Evolutionary conservation across 2,888 invertebrate genomes (phyloP), one percentile per base, ranked within the genome.

Genomic region (Drosophila pseudotalamancana): DNA sequence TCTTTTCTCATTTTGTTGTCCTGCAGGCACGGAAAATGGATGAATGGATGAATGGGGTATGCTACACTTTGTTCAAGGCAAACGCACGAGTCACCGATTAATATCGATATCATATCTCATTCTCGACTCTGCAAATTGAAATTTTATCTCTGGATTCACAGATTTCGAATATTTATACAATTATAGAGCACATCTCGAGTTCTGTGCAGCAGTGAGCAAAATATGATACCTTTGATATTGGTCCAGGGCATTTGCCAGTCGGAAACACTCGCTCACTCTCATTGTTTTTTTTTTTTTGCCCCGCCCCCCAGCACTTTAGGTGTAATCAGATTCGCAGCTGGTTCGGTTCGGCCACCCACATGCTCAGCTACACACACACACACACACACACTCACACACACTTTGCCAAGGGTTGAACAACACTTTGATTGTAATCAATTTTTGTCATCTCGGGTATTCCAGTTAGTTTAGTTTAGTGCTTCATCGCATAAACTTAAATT

Each of bases 261-360:
- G 25, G 1, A 1, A 5, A 25, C 14, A 23, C 16, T 25, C 16
- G 14, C n/a, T n/a, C n/a, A 16, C 25, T 25, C 8, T 34, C 14
- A 25, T 37, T 37, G 11, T 49, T 35, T 27, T 27, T 37, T 23
- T 39, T 39, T 19, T 39, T 39, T 8, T 23, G 25, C 32, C 35
- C 27, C 25, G 25, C 32, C 57, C 32, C 35, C 27, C 25, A 32
- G 40, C 57, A 27, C 40, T 34, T 34, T 57, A 32, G 25, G 31
- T 57, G 57, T 57, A 80, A 80, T 77, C 60, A 74, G 80, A 83
- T 80, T 80, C 77, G 57, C 79, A 59, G 54, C 77, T 49, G 43
- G 50, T 61, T 59, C 54, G 37, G 50, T 61, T 56, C 51, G 53
- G 43, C 46, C 53, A 32, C 3, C 31, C 50, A 32, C 29, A 40